Percentiles rank a stretch among this genome's conserved stretches.
Conservation (phyloP, 1,140 invertebrate genomes). For the Odontomachus brunneus region DNA sequence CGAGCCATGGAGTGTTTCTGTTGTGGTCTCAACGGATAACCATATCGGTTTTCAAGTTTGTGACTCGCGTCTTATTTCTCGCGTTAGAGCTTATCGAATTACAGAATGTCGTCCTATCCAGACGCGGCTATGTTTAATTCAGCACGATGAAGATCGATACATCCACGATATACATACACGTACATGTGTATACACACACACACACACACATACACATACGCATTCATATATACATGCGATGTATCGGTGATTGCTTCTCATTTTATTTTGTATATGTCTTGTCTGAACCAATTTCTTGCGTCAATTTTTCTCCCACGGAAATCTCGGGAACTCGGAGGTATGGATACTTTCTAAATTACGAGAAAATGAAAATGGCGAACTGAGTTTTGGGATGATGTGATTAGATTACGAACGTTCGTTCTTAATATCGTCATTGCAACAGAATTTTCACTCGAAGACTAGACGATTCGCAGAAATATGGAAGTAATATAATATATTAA, state of each 20-base stretch:
- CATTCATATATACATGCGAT: neutral
- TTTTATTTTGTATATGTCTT: neutral
- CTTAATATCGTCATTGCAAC: neutral
- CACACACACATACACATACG: neutral
- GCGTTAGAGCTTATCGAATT: conserved; percentile 58
- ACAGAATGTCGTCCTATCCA: conserved; percentile 2
- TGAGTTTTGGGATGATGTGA: neutral
- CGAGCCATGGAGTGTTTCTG: neutral
- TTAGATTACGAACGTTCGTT: neutral
- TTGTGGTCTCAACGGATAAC: conserved; percentile 26
- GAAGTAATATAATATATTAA: neutral
- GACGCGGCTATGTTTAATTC: conserved; percentile 53
- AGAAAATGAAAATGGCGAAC: neutral
- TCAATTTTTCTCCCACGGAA: conserved; percentile 10
- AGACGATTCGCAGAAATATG: neutral
- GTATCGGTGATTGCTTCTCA: neutral
- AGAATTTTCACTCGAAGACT: conserved; percentile 6
- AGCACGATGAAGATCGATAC: conserved; percentile 56
- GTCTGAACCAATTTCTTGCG: no score
- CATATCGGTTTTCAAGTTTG: conserved; percentile 38
- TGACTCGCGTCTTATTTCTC: conserved; percentile 46
- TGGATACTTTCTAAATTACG: neutral
- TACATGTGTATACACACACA: neutral
- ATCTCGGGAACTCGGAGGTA: neutral
- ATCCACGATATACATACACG: neutral